Evolutionary conservation across 2,797 vertebrate species (phyloP), one percentile per base, ranked within the genome.

Genomic region (Ficedula albicollis): DNA sequence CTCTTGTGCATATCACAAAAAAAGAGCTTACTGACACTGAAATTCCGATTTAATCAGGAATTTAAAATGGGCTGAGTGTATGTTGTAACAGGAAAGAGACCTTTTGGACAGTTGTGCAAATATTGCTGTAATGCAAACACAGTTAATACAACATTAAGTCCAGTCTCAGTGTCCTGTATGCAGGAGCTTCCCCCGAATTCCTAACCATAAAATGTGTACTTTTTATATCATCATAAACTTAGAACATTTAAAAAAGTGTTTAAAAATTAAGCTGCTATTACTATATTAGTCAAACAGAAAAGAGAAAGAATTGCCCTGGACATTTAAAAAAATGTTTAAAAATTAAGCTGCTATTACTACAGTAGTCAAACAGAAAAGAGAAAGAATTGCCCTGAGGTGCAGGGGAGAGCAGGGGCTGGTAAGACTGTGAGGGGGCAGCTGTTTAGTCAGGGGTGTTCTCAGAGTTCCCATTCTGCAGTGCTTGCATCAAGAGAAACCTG

Each of bases 401-500:
- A 52, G 60, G n/a, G 32, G 26, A 91, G 60, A 25, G 44, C 30
- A 8, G 39, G 29, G 85, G 54, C 69, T 81, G 84, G 5, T 41
- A 52, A 76, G 62, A 44, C 59, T 55, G 6, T 54, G 54, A 25
- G 21, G 10, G 67, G 41, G 29, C 39, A 26, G 63, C 85, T 94
- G 19, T n/a, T 89, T 60, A 79, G 52, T 56, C 44, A 22, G 3
- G 2, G 5, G 13, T 70, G 16, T 68, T 89, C 62, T 17, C 5
- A 2, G 84, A 41, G 59, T 52, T 95, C 17, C 13, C 62, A 67
- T 58, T 67, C 56, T 74, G 86, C 62, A 87, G 54, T 52, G 41
- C 55, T 51, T 90, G 85, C 84, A 54, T 89, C 76, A 86, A 81
- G 78, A 94, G 93, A 72, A 90, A 88, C 60, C 91, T 86, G 54